These are phyloP conservation scores for Todiramphus saurophagus DNA, from an alignment of 2,113 vertebrate species.

Conservation along the genomic window DNA sequence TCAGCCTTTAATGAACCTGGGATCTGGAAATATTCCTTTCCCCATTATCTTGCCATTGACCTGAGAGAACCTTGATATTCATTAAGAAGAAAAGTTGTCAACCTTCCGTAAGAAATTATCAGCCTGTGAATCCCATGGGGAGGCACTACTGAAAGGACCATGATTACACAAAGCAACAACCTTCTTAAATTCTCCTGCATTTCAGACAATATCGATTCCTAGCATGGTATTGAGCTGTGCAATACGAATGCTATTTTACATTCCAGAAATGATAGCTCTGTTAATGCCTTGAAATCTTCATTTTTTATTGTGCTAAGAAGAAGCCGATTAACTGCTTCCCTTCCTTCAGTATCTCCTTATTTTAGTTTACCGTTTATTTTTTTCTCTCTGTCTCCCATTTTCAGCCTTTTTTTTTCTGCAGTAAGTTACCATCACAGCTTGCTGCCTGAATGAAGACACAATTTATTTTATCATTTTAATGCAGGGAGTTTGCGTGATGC, in stretches of 20 bases:
- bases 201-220: background rate
- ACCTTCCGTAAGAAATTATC: background rate
- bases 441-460: background rate
- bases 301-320: background rate
- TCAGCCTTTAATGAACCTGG: background rate
- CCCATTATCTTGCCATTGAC: background rate
- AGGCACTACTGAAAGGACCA: background rate
- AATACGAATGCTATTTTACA: background rate
- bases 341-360: background rate
- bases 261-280: background rate
- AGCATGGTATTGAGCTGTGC: background rate
- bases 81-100: background rate
- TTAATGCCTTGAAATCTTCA: slow-evolving; percentile 14
- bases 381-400: background rate
- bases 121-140: background rate
- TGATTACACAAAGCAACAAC: background rate
- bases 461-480: background rate
- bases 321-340: background rate
- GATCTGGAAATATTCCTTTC: background rate
- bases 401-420: background rate
- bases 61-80: background rate
- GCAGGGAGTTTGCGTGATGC: background rate
- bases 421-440: background rate
- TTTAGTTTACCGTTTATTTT: background rate
- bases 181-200: slow-evolving; percentile 28